A percentile compares a stretch with the other conserved stretches of the same genome.
These are phyloP conservation scores for Amphiprion ocellaris DNA, from an alignment of 2,113 vertebrate species.

Conservation along the genomic window DNA sequence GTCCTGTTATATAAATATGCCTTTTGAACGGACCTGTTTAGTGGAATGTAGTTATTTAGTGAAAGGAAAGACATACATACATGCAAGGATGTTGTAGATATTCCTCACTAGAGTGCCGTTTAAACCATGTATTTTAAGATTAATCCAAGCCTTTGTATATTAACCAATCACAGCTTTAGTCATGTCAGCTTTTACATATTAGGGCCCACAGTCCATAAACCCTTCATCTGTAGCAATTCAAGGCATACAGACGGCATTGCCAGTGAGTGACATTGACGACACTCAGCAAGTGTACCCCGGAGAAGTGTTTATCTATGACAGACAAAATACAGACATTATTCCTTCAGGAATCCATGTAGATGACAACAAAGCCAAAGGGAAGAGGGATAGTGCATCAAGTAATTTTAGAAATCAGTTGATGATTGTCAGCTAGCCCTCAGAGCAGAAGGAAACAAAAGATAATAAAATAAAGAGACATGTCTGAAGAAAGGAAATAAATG, in stretches of 20 bases:
- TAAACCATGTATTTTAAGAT: slow-evolving; percentile 33
- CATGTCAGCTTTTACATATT: slow-evolving; percentile 28
- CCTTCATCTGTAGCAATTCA: slow-evolving; percentile 3
- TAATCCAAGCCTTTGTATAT: slow-evolving; percentile 39
- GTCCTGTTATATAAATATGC: slow-evolving; percentile 6
- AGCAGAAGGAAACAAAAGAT: slow-evolving; percentile 40
- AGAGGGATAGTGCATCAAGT: slow-evolving; percentile 1
- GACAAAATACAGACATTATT: slow-evolving; percentile 20
- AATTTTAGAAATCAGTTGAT: slow-evolving; percentile 29
- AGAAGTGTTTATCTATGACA: slow-evolving; percentile 21
- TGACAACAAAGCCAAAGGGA: slow-evolving; percentile 4
- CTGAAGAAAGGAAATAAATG: slow-evolving; percentile 33
- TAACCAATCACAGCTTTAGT: slow-evolving; percentile 23
- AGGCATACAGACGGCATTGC: slow-evolving; percentile 6
- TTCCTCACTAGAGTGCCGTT: slow-evolving; percentile 2
- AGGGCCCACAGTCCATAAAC: background rate
- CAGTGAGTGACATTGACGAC: slow-evolving; percentile 15
- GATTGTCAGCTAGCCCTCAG: slow-evolving; percentile 32
- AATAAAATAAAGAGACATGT: slow-evolving; percentile 36
- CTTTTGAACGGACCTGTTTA: slow-evolving; percentile 5
- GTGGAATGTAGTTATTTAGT: slow-evolving; percentile 10
- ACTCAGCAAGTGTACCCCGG: slow-evolving; percentile 12
- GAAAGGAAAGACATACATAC: slow-evolving; percentile 11
- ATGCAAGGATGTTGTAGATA: slow-evolving; percentile 23
- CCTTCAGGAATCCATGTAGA: slow-evolving; percentile 23